A percentile compares a stretch with the other conserved stretches of the same genome.
These are phyloP conservation scores for Adelphocoris suturalis DNA, from an alignment of 2,888 invertebrate species.

Conservation along the genomic window DNA sequence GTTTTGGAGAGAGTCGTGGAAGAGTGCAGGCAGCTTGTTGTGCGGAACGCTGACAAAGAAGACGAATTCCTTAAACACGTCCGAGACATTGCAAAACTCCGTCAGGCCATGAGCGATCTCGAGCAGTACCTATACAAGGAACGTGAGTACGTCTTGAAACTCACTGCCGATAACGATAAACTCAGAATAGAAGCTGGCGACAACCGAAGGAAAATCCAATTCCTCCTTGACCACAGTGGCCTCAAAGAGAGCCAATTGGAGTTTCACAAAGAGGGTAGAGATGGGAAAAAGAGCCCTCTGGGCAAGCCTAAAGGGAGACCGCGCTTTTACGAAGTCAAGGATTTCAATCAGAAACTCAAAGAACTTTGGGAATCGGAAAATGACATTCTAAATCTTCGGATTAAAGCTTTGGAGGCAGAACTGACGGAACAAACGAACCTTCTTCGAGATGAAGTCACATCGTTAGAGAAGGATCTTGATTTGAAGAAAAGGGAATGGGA, in stretches of 20 bases:
- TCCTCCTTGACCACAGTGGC: constrained; percentile 70
- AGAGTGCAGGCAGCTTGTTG: constrained; percentile 69
- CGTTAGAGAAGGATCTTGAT: constrained; percentile 72
- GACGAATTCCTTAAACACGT: constrained; percentile 66
- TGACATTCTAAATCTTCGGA: constrained; percentile 69
- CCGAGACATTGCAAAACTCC: constrained; percentile 63
- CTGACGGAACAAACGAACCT: constrained; percentile 70
- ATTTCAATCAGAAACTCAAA: constrained; percentile 71
- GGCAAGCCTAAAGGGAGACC: constrained; percentile 61
- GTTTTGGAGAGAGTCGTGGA: constrained; percentile 71
- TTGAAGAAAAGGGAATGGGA: constrained; percentile 73
- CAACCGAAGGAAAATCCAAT: constrained; percentile 72
- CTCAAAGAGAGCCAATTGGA: constrained; percentile 72
- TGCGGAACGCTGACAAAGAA: constrained; percentile 69
- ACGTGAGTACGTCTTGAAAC: constrained; percentile 70
- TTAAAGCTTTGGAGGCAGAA: constrained; percentile 71
- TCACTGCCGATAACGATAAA: constrained; percentile 72
- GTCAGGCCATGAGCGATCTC: constrained; percentile 71
- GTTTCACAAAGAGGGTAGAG: constrained; percentile 64
- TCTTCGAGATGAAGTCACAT: constrained; percentile 71
- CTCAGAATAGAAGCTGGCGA: constrained; percentile 70
- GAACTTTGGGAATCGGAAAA: constrained; percentile 69
- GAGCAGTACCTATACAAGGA: constrained; percentile 73
- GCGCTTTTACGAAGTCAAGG: constrained; percentile 72
- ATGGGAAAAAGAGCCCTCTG: constrained; percentile 59